Evolutionary conservation across 2,113 vertebrate species (phyloP), one percentile per base, ranked within the genome.

Genomic region (Dendropsophus ebraccatus): DNA sequence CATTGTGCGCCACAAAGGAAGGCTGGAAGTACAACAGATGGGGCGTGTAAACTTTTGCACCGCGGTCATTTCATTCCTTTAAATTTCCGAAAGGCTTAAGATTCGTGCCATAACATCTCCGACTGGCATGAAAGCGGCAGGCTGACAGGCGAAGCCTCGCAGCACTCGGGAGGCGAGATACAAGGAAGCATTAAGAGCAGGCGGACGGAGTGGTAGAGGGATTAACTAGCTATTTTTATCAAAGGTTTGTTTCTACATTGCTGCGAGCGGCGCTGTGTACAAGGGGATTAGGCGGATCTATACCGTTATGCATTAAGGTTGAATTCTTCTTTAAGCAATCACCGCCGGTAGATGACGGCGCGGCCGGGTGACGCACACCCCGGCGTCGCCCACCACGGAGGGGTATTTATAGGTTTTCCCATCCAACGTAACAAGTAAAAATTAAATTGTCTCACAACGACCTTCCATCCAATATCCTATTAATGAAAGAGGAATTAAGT

Each of bases 401-500:
- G 23, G 17, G 23, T 84, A 60, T 75, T 84, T 75, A 62, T 84
- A 84, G 52, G 47, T 17, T 30, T 23, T 52, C 54, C 30, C 25
- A 69, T 30, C 76, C 35, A 12, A 28, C 30, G 37, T n/a, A 83
- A 30, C 37, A 9, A 83, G 50, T 17, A 47, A 45, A 60, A 84
- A 84, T 75, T 11, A 74, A 62, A 60, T 84, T 56, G 52, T 84
- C 82, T 45, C 54, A 9, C 21, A 11, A 58, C 54, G 70, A 84
- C 82, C 82, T 74, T 74, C 82, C 70, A 30, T 75, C 50, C 25
- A 37, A 47, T 45, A 73, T 84, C 56, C 52, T 30, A 21, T 54
- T 84, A 84, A 84, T 75, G 82, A 84, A 84, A 84, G 70, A 58
- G 49, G 70, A 84, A 84, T 84, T 84, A 84, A 41, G 69, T 54